Percentiles rank a stretch among this genome's conserved stretches.
Conservation (phyloP, 2,113 vertebrate genomes). For the Gymnarchus niloticus region DNA sequence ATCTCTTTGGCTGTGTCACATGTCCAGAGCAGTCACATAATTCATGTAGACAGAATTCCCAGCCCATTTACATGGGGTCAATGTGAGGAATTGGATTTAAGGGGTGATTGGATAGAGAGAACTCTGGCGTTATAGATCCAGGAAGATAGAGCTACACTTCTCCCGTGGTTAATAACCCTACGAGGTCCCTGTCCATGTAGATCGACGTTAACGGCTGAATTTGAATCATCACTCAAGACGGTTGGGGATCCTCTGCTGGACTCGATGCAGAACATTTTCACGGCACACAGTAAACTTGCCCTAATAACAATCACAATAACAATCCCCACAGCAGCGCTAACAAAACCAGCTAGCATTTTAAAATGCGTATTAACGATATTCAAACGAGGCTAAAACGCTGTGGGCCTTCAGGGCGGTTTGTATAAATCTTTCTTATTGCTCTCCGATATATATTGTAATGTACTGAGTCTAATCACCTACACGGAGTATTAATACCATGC, state of each 20-base stretch:
- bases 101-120: not conserved
- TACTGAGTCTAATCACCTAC: not conserved
- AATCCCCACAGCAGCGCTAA: not conserved
- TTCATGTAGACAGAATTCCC: not conserved
- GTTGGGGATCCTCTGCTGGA: not conserved
- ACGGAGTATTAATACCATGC: not conserved
- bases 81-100: not conserved
- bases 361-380: not conserved
- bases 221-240: not conserved
- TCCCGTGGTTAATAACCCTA: not conserved
- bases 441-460: not conserved
- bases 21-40: not conserved
- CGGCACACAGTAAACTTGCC: not conserved
- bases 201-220: not conserved
- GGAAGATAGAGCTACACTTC: not conserved
- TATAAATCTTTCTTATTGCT: not conserved
- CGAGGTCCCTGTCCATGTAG: not conserved
- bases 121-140: not conserved
- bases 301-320: not conserved
- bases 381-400: not conserved
- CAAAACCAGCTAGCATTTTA: not conserved
- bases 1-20: too few relatives aligned
- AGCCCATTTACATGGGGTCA: not conserved
- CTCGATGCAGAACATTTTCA: not conserved
- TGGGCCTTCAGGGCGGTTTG: too few relatives aligned